These are phyloP conservation scores for Lithobius niger DNA, from an alignment of 1,140 invertebrate genomes.

Conservation along the genomic window DNA sequence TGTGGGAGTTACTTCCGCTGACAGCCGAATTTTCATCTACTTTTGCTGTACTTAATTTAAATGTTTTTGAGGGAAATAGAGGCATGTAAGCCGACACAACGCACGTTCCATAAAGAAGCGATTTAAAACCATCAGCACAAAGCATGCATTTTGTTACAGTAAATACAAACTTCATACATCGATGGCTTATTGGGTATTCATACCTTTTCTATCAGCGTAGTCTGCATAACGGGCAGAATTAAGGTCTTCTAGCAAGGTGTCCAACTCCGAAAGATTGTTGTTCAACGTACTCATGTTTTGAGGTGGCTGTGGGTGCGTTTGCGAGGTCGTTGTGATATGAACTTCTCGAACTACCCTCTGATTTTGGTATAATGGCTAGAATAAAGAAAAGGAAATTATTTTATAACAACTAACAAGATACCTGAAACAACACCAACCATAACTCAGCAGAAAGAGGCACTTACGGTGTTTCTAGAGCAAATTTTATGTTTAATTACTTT, in stretches of 20 bases:
- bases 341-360: conserved; percentile 44
- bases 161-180: too few relatives aligned
- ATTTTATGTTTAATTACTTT: too few relatives aligned
- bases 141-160: too few relatives aligned
- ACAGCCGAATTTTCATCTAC: too few relatives aligned
- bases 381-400: conserved; percentile 21
- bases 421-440: conserved; percentile 22
- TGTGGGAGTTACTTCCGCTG: too few relatives aligned
- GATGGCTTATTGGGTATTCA: too few relatives aligned
- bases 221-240: conserved; percentile 61
- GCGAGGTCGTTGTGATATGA: conserved; percentile 28
- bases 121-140: too few relatives aligned
- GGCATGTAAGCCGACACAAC: too few relatives aligned
- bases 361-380: conserved; percentile 51
- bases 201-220: conserved; percentile 29
- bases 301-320: conserved; percentile 7
- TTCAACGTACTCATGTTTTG: conserved; percentile 39
- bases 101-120: too few relatives aligned
- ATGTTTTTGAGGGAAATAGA: too few relatives aligned
- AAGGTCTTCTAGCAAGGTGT: conserved; percentile 78
- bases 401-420: neutral
- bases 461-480: too few relatives aligned
- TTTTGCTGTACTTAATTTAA: too few relatives aligned
- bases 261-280: conserved; percentile 78
- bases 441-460: conserved; percentile 24